A percentile compares a stretch with the other conserved stretches of the same genome.
phyloP scores from a whole-genome alignment of 2,113 vertebrate genomes.

The Indri indri region DNA sequence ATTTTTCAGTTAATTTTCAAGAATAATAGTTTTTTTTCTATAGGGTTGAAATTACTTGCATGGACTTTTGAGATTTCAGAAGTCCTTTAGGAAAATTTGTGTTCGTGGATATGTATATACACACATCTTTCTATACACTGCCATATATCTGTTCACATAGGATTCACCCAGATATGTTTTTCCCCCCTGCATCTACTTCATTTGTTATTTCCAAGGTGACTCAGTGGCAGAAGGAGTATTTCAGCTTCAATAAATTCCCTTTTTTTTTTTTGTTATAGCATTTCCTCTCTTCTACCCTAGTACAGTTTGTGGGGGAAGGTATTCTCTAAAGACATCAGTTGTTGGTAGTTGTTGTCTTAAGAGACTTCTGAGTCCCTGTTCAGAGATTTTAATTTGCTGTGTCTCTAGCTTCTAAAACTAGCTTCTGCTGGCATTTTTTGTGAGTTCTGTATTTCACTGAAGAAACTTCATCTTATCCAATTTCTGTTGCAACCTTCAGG shows the following conservation, averaged over 20 bases:
- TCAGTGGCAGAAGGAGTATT: not conserved
- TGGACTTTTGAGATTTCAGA: not conserved
- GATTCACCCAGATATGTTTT: not conserved
- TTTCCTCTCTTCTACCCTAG: not conserved
- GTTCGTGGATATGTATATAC: not conserved
- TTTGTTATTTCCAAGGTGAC: constrained; percentile 40
- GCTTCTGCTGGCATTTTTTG: not conserved
- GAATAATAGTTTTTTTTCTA: not conserved
- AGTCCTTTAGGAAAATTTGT: not conserved
- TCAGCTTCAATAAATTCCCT: not conserved
- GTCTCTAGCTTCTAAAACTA: constrained; percentile 7
- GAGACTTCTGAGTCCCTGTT: constrained; percentile 34
- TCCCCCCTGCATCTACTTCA: not conserved
- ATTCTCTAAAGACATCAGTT: constrained; percentile 43
- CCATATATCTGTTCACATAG: not conserved
- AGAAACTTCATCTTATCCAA: constrained; percentile 30
- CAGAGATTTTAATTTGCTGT: constrained; percentile 35
- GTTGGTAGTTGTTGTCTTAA: constrained; percentile 35
- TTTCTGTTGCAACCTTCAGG: not conserved
- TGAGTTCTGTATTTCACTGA: constrained; percentile 46
- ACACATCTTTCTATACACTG: not conserved
- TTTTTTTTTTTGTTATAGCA: not conserved
- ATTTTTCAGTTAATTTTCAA: constrained; percentile 31
- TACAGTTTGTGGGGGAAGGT: not conserved
- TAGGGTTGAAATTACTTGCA: not conserved